These are phyloP conservation scores for Neolamprologus longior DNA, from an alignment of 2,113 vertebrate species.

Conservation along the genomic window DNA sequence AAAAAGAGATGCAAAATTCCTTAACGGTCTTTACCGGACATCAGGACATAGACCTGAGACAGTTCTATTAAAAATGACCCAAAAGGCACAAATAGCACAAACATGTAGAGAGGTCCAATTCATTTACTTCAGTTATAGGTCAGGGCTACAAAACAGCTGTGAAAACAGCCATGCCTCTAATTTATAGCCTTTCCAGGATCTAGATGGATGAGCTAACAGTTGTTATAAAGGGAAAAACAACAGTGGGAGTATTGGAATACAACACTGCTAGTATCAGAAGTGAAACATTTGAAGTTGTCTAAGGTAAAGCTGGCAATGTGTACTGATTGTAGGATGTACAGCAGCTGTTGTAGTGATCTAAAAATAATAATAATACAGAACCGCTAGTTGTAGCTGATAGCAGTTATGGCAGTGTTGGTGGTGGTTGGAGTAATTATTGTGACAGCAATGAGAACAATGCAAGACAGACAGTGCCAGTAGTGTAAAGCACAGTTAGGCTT, in stretches of 20 bases:
- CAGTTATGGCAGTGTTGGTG: neutral
- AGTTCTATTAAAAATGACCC: neutral
- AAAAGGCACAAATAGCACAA: neutral
- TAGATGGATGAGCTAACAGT: neutral
- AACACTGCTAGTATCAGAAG: neutral
- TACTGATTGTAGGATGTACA: neutral
- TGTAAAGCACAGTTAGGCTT: too few species aligned
- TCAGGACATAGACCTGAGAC: too few species aligned
- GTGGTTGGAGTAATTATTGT: neutral
- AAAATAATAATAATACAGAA: neutral
- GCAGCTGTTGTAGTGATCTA: neutral
- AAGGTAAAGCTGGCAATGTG: neutral
- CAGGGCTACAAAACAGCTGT: neutral
- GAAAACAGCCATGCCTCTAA: neutral
- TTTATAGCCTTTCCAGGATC: neutral
- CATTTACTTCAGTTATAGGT: neutral
- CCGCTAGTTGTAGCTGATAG: neutral
- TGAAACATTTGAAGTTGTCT: neutral
- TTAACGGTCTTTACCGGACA: rapidly evolving
- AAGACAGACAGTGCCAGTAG: neutral
- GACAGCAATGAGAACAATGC: neutral
- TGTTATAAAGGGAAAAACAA: neutral
- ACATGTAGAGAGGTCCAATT: neutral
- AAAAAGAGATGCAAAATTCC: neutral
- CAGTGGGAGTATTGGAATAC: neutral